phyloP scores from a whole-genome alignment of 2,888 invertebrate species.

The Incurvaria masculella region DNA sequence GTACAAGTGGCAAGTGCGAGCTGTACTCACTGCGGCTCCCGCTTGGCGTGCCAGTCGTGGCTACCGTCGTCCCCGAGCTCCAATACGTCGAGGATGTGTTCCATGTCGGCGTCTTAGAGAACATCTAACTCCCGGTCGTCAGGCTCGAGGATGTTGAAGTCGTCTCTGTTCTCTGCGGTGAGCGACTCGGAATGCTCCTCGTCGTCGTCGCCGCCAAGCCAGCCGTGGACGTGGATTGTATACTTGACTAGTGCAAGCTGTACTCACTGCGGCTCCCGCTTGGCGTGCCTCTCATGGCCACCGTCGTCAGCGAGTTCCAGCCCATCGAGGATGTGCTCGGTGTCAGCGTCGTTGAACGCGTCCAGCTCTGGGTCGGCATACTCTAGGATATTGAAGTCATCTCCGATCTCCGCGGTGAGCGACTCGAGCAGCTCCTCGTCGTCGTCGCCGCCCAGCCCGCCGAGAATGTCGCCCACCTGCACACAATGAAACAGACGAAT shows the following conservation, averaged over 20 bases:
- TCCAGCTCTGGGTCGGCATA: constrained; percentile 94
- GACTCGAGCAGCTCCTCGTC: constrained; percentile 79
- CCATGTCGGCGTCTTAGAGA: constrained; percentile 72
- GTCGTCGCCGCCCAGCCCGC: constrained; percentile 81
- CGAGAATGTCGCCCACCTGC: constrained; percentile 72
- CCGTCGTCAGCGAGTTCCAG: constrained; percentile 78
- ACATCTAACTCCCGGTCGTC: constrained; percentile 91
- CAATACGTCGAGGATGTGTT: constrained; percentile 82
- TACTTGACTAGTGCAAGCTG: neutral
- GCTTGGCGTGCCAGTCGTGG: constrained; percentile 60
- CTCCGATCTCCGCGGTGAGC: constrained; percentile 79
- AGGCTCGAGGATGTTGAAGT: constrained; percentile 94
- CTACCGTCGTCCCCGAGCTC: constrained; percentile 77
- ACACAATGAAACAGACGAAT: neutral
- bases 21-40: constrained; percentile 34
- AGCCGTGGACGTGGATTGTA: constrained; percentile 65
- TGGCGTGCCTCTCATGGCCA: constrained; percentile 63
- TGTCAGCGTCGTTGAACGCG: constrained; percentile 70
- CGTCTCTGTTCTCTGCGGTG: constrained; percentile 85
- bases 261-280: constrained; percentile 37
- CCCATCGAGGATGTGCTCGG: constrained; percentile 83
- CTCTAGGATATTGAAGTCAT: constrained; percentile 93
- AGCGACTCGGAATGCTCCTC: constrained; percentile 72
- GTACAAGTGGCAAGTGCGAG: neutral
- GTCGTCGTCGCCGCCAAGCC: constrained; percentile 83